Base-by-base conservation (phyloP, 2,797 vertebrate genomes). In the Loris lydekkerianus region DNA sequence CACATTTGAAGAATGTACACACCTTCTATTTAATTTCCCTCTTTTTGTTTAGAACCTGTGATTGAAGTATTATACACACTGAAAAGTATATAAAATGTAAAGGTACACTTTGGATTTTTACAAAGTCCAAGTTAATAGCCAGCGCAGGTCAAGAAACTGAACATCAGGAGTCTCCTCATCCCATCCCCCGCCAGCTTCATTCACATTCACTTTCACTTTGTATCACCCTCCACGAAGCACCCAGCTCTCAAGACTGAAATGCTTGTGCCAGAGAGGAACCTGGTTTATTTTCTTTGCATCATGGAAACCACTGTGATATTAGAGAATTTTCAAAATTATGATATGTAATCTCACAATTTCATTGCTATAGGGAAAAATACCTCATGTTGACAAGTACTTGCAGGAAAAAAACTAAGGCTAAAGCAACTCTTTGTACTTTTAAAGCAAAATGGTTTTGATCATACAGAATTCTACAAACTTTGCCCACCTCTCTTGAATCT, bases 401-500 rank as follows among this genome's bases (percentile, higher is more conserved):
- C 1, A 7, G 10, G 14, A 61, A 93, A 81, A 94, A 72, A 61
- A 40, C 17, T 70, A 46, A 67, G 87, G 25, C 7, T 72, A 37
- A 90, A 83, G 72, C 49, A 27, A 93, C n/a, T 92, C 60, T 70
- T 81, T 8, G 1, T 83, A 83, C 31, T 61, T 90, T 80, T 43
- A 80, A n/a, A 93, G 34, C 31, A 93, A 88, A 88, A 81, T 73
- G 27, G 17, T 67, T 95, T 95, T 93, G 63, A 53, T 49, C 23
- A 95, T 20, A 3, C 72, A 40, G 31, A 84, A 83, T 95, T 96
- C 37, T 93, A 61, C 27, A 56, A 53, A 17, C 56, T 70, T 76
- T 75, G 49, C 65, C 40, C 11, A 5, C 40, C 43, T 83, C 31
- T 43, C 92, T 80, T 67, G 37, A 89, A 86, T 89, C 61, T 25